These are phyloP conservation scores for Hipparchia sbordonii DNA, from an alignment of 2,888 invertebrate genomes.

Conservation along the genomic window DNA sequence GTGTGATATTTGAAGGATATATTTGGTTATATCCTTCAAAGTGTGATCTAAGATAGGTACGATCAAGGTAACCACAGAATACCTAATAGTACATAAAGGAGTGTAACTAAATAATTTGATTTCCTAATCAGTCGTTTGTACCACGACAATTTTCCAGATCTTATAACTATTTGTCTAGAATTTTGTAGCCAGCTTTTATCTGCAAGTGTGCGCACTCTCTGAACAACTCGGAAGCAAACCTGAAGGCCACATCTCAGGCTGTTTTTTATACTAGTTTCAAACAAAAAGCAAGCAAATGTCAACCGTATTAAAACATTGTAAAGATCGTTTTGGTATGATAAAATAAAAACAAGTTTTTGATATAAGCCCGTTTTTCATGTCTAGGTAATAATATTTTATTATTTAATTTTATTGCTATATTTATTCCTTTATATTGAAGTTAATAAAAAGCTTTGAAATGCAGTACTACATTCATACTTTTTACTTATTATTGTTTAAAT, in stretches of 20 bases:
- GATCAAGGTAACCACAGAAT: too few species aligned
- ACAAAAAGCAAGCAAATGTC: conserved; percentile 21
- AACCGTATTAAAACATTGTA: neutral
- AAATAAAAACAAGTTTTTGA: conserved; percentile 8
- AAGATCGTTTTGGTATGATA: conserved; percentile 3
- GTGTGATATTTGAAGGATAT: too few species aligned
- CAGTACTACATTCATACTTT: neutral
- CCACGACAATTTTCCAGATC: too few species aligned
- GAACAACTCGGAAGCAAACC: conserved; percentile 36
- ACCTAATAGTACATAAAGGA: too few species aligned
- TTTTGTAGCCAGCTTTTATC: neutral
- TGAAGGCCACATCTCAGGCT: conserved; percentile 32
- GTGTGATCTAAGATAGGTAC: too few species aligned
- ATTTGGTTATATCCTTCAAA: too few species aligned
- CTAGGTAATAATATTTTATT: conserved; percentile 27
- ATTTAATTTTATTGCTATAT: conserved; percentile 23
- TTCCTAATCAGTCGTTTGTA: too few species aligned
- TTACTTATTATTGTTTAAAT: neutral
- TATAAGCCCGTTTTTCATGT: conserved; percentile 6
- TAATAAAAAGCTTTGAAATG: conserved; percentile 10
- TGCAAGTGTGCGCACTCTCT: conserved; percentile 21
- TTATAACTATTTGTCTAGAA: neutral
- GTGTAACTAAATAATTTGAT: too few species aligned
- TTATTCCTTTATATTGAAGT: neutral
- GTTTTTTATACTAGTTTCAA: conserved; percentile 23